Conservation (phyloP, 64 coral and sea anemone species). For the Cladopsammia gracilis region DNA sequence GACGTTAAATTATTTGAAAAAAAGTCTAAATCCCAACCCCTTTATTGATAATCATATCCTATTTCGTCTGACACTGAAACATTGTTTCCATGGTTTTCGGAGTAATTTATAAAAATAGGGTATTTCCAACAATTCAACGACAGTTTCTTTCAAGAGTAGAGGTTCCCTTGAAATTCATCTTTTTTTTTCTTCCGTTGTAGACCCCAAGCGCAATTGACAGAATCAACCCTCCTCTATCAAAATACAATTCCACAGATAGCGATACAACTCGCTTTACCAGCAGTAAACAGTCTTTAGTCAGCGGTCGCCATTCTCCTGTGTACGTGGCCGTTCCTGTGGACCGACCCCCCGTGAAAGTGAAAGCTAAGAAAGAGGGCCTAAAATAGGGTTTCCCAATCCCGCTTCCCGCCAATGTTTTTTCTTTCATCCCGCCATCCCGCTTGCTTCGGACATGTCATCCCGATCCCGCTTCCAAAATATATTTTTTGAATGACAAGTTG, state of each 20-base stretch:
- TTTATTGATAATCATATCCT: no score
- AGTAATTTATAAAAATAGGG: no score
- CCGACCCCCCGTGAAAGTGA: constrained; percentile 13
- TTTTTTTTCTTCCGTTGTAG: background rate
- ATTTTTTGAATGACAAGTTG: background rate
- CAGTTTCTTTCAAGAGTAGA: background rate
- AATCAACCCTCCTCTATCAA: background rate
- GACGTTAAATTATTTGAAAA: no score
- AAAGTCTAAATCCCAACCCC: no score
- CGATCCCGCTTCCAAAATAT: constrained; percentile 10
- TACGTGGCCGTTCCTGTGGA: constrained; percentile 52
- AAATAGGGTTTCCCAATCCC: no score
- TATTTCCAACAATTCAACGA: background rate
- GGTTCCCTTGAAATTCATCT: background rate
- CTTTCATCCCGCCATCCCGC: no score
- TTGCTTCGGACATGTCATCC: constrained; percentile 30
- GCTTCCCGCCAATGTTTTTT: no score
- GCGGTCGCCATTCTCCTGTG: constrained; percentile 49
- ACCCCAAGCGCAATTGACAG: constrained; percentile 11
- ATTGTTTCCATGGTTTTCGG: no score
- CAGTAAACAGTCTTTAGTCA: background rate
- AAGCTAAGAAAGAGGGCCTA: background rate
- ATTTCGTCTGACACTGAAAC: no score
- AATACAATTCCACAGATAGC: background rate
- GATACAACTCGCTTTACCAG: background rate